Percentiles rank a stretch among this genome's conserved stretches.
These are phyloP conservation scores for Zootermopsis nevadensis DNA, from an alignment of 2,888 invertebrate genomes.

Conservation along the genomic window DNA sequence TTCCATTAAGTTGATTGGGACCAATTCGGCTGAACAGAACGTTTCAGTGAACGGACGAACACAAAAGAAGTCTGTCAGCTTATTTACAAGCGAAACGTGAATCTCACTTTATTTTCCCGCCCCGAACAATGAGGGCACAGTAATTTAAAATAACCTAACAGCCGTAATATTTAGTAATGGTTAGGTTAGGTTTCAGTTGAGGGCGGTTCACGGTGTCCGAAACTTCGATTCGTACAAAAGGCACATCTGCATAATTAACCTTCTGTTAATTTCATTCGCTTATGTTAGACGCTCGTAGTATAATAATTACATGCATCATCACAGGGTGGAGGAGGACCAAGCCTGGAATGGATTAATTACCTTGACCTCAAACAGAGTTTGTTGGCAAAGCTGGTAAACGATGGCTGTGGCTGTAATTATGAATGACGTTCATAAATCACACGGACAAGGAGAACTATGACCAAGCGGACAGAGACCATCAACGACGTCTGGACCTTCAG, in stretches of 20 bases:
- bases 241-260: background rate
- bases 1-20: constrained; percentile 26
- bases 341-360: too few species aligned
- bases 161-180: background rate
- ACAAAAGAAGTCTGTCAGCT: background rate
- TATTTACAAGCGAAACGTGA: constrained; percentile 4
- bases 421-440: too few species aligned
- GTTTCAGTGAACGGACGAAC: background rate
- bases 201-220: too few species aligned
- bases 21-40: background rate
- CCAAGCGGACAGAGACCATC: too few species aligned
- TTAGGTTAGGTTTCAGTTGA: background rate
- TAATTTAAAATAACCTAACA: background rate
- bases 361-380: too few species aligned
- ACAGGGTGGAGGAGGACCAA: too few species aligned
- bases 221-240: background rate
- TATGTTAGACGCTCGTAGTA: too few species aligned
- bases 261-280: background rate
- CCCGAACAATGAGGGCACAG: background rate
- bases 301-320: too few species aligned
- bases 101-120: background rate
- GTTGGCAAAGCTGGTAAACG: too few species aligned
- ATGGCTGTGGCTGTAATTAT: too few species aligned
- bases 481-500: too few species aligned
- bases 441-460: too few species aligned